These are phyloP conservation scores for Thomomys bottae DNA, from an alignment of 2,113 vertebrate species.

Conservation along the genomic window DNA sequence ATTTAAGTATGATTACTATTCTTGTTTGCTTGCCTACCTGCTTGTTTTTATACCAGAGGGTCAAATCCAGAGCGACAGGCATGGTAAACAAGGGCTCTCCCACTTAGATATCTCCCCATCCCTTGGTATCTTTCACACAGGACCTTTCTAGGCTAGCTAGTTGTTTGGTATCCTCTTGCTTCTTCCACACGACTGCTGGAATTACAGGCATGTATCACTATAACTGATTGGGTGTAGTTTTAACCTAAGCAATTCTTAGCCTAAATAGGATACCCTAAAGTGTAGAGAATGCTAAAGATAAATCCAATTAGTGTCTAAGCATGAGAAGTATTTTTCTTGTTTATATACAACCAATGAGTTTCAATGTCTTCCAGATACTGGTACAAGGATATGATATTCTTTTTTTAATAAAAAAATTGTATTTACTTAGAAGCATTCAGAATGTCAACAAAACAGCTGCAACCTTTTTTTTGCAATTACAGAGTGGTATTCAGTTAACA, in stretches of 20 bases:
- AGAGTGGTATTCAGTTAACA: too few species aligned
- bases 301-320: background rate
- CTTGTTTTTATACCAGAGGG: background rate
- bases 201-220: background rate
- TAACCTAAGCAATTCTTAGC: background rate
- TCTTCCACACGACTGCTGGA: background rate
- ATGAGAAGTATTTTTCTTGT: background rate
- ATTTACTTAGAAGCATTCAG: conserved; percentile 98
- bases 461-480: conserved; percentile 87
- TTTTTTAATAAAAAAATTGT: conserved; percentile 90
- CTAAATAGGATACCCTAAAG: background rate
- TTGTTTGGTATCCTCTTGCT: background rate
- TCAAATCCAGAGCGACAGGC: background rate
- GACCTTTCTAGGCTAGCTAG: background rate
- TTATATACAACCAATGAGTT: background rate
- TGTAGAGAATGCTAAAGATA: background rate
- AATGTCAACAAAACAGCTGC: conserved; percentile 97
- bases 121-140: background rate
- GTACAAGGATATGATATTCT: too few species aligned
- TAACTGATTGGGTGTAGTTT: background rate
- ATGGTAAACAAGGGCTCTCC: background rate
- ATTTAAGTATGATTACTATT: background rate
- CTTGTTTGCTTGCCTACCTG: background rate
- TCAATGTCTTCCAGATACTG: too few species aligned
- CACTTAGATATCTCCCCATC: background rate